Evolutionary conservation across 2,888 invertebrate genomes (phyloP).

Genomic region (Ophion ellenae): DNA sequence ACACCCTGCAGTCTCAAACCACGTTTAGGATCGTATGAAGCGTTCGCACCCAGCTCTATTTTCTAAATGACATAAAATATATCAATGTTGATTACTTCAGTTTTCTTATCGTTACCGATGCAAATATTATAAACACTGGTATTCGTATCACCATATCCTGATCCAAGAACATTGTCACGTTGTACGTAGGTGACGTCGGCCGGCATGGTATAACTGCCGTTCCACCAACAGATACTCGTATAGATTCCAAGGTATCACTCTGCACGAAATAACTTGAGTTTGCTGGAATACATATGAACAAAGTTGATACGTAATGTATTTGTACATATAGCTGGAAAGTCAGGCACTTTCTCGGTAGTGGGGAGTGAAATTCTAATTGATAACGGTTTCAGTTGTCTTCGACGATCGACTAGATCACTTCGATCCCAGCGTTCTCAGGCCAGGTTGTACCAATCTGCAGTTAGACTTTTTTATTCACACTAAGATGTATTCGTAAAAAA

Average conservation of each 20-base stretch:
- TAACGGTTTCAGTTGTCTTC: too few relatives aligned
- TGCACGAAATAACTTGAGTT: constrained; percentile 83
- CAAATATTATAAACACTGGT: not conserved
- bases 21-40: constrained; percentile 83
- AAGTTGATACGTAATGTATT: not conserved
- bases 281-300: constrained; percentile 81
- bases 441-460: too few relatives aligned
- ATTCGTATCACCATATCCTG: constrained; percentile 44
- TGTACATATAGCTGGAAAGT: not conserved
- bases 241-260: constrained; percentile 59
- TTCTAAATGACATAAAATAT: constrained; percentile 53
- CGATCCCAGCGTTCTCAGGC: too few relatives aligned
- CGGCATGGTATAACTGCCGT: constrained; percentile 86
- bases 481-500: too few relatives aligned
- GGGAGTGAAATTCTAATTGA: too few relatives aligned
- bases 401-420: too few relatives aligned
- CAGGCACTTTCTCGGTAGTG: too few relatives aligned
- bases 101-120: not conserved
- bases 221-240: constrained; percentile 77
- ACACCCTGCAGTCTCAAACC: constrained; percentile 83
- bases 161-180: constrained; percentile 79
- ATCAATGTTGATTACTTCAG: not conserved
- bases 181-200: constrained; percentile 86
- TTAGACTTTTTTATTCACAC: too few relatives aligned
- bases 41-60: constrained; percentile 75